Base-by-base conservation (phyloP, 2,113 vertebrate genomes). In the Tympanuchus pallidicinctus region DNA sequence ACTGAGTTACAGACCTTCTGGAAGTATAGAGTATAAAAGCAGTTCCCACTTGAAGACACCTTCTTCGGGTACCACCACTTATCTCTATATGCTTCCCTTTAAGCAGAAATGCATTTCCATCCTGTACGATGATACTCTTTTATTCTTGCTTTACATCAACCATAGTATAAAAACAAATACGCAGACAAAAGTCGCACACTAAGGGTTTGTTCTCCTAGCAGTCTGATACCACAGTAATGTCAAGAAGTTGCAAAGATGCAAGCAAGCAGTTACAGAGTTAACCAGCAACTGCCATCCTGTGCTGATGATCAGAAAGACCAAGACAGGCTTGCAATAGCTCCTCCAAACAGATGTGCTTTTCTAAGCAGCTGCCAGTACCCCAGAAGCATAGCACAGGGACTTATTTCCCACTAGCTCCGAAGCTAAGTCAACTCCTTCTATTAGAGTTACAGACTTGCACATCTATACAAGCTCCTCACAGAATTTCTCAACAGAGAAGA, bases 331-430 rank as follows among this genome's bases (percentile, higher is more conserved):
- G 56, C 42, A 47, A 45, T 20, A 75, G 40, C 30, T n/a, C 40
- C 54, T 45, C 30, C 24, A 25, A 75, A 60, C 45, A 30, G 56
- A 42, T 12, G 34, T 48, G 40, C 21, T 71, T 54, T 43, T n/a
- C 48, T 32, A 38, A 88, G 48, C 38, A 70, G 48, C 36, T 60
- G 42, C 42, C 42, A 57, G 18, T 43, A 64, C 30, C 56, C 36
- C 0, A 38, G 25, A 36, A 66, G 63, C 50, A 45, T 22, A 43
- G 43, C 32, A n/a, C 0, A 0, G 30, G 13, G 18, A 7, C 38
- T 71, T 61, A 34, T 57, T 76, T 70, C 42, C 72, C 78, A 73
- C 30, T 27, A 16, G 20, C 30, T 61, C 27, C 10, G 32, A 87
- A 42, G n/a, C 25, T 75, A 81, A 77, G 13, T 24, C 70, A 70